Percentiles rank a stretch among this genome's conserved stretches.
Evolutionary conservation across 2,113 vertebrate genomes (phyloP).

Genomic region (Alligator sinensis): DNA sequence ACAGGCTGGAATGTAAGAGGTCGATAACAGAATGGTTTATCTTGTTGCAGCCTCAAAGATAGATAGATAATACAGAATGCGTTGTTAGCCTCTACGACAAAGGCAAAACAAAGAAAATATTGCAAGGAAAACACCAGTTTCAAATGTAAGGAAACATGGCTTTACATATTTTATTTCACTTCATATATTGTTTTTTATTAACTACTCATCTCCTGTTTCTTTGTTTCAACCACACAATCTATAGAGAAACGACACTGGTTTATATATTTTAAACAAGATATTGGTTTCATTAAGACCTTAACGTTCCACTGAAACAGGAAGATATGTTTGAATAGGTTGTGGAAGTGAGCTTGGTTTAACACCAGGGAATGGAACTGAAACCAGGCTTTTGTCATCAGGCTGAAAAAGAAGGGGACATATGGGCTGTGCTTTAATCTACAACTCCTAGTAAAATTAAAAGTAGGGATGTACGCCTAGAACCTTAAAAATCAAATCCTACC

Average conservation of each 20-base stretch:
- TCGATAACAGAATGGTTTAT: background rate
- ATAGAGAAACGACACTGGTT: background rate
- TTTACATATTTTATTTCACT: background rate
- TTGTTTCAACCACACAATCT: background rate
- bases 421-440: background rate
- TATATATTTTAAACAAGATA: background rate
- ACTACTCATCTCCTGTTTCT: background rate
- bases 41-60: background rate
- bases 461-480: background rate
- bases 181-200: background rate
- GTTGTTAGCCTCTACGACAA: background rate
- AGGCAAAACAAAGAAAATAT: background rate
- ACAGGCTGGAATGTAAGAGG: background rate
- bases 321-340: background rate
- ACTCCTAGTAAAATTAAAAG: background rate
- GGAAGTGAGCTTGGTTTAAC: background rate
- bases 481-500: constrained; percentile 30
- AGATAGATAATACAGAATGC: background rate
- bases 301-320: background rate
- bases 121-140: background rate
- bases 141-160: background rate
- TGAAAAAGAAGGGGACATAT: background rate
- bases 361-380: background rate
- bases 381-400: background rate
- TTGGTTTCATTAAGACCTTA: background rate